These are phyloP conservation scores for Artemia sinica DNA, from an alignment of 2,888 invertebrate genomes.

Conservation along the genomic window DNA sequence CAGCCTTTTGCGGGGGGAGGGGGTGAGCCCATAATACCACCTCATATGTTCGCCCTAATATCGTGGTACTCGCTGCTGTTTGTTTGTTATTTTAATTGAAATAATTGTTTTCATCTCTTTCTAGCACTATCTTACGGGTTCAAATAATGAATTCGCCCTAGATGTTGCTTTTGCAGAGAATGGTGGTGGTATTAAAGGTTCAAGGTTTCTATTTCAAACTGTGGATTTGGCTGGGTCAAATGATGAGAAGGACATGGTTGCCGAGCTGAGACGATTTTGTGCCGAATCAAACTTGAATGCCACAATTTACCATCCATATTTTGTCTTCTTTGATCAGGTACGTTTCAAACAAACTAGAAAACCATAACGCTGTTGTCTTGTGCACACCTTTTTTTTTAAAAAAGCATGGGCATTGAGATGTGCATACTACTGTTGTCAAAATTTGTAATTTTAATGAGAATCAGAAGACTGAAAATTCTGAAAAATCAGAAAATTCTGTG, in stretches of 20 bases:
- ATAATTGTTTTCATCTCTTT: conserved; percentile 28
- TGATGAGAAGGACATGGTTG: conserved; percentile 78
- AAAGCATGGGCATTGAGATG: too few relatives aligned
- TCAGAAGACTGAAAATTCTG: too few relatives aligned
- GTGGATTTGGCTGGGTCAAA: conserved; percentile 75
- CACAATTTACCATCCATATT: conserved; percentile 85
- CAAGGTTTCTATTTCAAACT: conserved; percentile 70
- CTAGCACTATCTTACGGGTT: conserved; percentile 57
- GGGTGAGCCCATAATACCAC: too few relatives aligned
- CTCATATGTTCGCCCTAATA: too few relatives aligned
- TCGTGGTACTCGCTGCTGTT: too few relatives aligned
- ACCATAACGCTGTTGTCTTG: not conserved
- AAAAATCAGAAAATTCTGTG: too few relatives aligned
- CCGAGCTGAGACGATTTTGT: conserved; percentile 55
- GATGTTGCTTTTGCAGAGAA: conserved; percentile 66
- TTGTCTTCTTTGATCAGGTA: conserved; percentile 81
- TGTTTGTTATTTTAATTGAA: not conserved
- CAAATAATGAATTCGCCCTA: conserved; percentile 52
- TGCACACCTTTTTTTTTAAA: not conserved
- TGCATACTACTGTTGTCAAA: too few relatives aligned
- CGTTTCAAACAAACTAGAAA: not conserved
- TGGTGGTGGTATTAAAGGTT: conserved; percentile 55
- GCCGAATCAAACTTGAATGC: conserved; percentile 57
- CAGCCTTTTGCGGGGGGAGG: too few relatives aligned
- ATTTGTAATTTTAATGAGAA: too few relatives aligned